Conservation (phyloP, 1,140 invertebrate species). For the Drosophila biarmipes region DNA sequence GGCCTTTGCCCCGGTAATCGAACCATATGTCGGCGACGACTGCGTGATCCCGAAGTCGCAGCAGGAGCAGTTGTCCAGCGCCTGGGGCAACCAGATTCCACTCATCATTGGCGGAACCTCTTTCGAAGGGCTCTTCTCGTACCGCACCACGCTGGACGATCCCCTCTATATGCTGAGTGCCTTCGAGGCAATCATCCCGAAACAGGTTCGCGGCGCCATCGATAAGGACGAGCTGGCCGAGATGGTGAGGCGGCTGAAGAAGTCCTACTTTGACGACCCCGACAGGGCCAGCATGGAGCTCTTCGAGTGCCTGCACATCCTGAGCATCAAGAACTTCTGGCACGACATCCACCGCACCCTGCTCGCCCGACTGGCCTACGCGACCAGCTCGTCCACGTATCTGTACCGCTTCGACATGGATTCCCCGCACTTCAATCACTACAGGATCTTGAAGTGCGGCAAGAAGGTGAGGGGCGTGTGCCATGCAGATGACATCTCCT, state of each 20-base stretch:
- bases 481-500: slow-evolving; percentile 88
- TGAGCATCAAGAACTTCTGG: slow-evolving; percentile 81
- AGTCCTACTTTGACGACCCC: slow-evolving; percentile 58
- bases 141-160: slow-evolving; percentile 48
- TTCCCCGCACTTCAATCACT: slow-evolving; percentile 67
- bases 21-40: slow-evolving; percentile 70
- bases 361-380: slow-evolving; percentile 63
- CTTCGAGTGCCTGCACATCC: slow-evolving; percentile 51
- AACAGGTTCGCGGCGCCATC: slow-evolving; percentile 39
- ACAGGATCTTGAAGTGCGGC: slow-evolving; percentile 68
- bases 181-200: slow-evolving; percentile 52
- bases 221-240: slow-evolving; percentile 50
- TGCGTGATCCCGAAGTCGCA: slow-evolving; percentile 75
- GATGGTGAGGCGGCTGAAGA: slow-evolving; percentile 48
- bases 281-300: slow-evolving; percentile 44
- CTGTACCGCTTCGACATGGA: slow-evolving; percentile 85
- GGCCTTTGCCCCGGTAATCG: slow-evolving; percentile 81
- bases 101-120: slow-evolving; percentile 84
- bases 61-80: slow-evolving; percentile 70
- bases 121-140: slow-evolving; percentile 80
- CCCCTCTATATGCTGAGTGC: slow-evolving; percentile 54
- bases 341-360: slow-evolving; percentile 80
- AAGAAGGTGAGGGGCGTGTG: slow-evolving; percentile 78
- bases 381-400: slow-evolving; percentile 80
- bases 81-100: slow-evolving; percentile 83